Evolutionary conservation across 2,113 vertebrate species (phyloP).

Genomic region (Corynorhinus townsendii): DNA sequence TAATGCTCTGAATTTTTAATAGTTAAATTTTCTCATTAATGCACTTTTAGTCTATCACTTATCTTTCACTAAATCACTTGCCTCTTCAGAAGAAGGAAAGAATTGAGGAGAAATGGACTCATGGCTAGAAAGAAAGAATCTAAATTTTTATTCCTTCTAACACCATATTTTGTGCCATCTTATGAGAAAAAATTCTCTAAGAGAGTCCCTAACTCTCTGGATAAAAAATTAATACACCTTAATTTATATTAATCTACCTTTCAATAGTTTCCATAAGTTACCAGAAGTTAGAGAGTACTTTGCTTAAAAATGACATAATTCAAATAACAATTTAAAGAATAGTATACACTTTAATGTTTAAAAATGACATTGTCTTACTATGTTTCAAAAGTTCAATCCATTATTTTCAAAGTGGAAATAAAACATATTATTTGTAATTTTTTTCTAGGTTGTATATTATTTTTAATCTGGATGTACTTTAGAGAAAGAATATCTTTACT

Average conservation of each 20-base stretch:
- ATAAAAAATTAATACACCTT: not conserved
- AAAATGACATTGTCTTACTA: not conserved
- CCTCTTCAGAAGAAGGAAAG: not conserved
- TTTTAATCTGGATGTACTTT: not conserved
- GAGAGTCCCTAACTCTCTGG: not conserved
- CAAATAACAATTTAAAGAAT: not conserved
- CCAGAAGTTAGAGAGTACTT: not conserved
- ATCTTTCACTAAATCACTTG: not conserved
- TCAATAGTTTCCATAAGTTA: not conserved
- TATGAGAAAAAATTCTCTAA: not conserved
- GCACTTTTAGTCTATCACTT: not conserved
- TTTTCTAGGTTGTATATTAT: not conserved
- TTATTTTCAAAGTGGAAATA: not conserved
- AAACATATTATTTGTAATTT: not conserved
- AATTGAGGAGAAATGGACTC: not conserved
- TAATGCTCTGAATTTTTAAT: not conserved
- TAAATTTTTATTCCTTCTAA: not conserved
- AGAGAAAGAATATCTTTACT: not conserved
- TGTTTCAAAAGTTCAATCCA: not conserved
- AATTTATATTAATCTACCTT: not conserved
- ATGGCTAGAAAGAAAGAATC: not conserved
- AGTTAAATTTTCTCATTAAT: not conserved
- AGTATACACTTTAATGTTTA: not conserved
- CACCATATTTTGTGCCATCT: not conserved
- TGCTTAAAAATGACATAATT: not conserved